These are phyloP conservation scores for Drosophila mimica DNA, from an alignment of 2,888 invertebrate genomes.

Conservation along the genomic window DNA sequence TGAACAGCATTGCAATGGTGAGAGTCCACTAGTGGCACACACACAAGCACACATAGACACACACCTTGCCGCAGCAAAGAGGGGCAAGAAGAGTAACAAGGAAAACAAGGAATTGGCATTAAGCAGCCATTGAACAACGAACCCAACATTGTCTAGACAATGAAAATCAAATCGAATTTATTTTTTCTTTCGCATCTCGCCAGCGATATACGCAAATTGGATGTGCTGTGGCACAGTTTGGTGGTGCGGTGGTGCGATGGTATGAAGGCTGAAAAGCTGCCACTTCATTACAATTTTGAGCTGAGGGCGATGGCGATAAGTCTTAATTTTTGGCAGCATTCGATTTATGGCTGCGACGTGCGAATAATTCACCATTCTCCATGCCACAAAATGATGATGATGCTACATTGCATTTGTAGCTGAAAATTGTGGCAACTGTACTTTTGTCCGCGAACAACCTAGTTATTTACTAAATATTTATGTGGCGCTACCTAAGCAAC, in stretches of 20 bases:
- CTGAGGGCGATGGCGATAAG: constrained; percentile 62
- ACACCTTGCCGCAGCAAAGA: constrained; percentile 50
- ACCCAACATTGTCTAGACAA: constrained; percentile 78
- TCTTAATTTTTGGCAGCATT: constrained; percentile 77
- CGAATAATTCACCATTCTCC: constrained; percentile 76
- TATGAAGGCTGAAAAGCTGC: constrained; percentile 37
- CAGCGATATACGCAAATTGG: constrained; percentile 68
- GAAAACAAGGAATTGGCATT: constrained; percentile 75
- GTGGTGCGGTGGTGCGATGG: not conserved
- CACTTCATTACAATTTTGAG: constrained; percentile 72
- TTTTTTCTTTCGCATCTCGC: constrained; percentile 49
- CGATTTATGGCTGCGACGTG: constrained; percentile 84
- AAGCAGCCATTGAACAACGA: constrained; percentile 64
- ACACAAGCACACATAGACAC: constrained; percentile 28
- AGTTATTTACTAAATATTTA: constrained; percentile 62
- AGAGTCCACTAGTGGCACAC: constrained; percentile 12
- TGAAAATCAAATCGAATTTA: constrained; percentile 79
- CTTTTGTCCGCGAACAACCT: constrained; percentile 19
- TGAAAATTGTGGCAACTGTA: constrained; percentile 49
- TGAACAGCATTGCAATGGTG: constrained; percentile 37
- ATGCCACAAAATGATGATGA: constrained; percentile 48
- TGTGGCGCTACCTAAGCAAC: constrained; percentile 51
- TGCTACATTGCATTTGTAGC: constrained; percentile 5
- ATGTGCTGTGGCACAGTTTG: constrained; percentile 27
- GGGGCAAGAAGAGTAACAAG: constrained; percentile 22